A percentile compares a stretch with the other conserved stretches of the same genome.
Evolutionary conservation across 2,797 vertebrate genomes (phyloP).

Genomic region (Cynopterus sphinx): DNA sequence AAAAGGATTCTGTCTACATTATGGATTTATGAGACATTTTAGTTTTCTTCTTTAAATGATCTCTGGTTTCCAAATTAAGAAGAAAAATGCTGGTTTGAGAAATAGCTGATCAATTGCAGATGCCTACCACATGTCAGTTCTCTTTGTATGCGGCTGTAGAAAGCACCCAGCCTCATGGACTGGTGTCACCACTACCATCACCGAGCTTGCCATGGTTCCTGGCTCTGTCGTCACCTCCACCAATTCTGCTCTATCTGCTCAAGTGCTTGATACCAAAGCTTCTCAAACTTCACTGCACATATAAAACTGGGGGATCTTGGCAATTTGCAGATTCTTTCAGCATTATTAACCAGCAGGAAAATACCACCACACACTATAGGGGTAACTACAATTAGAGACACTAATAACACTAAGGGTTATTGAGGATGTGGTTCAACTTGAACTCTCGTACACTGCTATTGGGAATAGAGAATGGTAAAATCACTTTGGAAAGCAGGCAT

Average conservation of each 20-base stretch:
- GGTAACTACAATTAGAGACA: neutral
- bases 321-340: neutral
- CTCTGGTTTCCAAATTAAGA: neutral
- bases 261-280: neutral
- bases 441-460: neutral
- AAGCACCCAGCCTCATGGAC: neutral
- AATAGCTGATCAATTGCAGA: neutral
- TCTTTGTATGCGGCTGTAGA: neutral
- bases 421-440: neutral
- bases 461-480: neutral
- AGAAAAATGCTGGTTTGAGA: neutral
- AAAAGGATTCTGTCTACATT: neutral
- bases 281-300: neutral
- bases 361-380: neutral
- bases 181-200: neutral
- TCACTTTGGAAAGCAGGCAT: neutral
- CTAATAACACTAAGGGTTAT: neutral
- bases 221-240: neutral
- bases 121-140: neutral
- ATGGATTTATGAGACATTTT: neutral
- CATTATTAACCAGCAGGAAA: neutral
- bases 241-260: neutral
- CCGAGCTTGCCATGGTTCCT: neutral
- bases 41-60: neutral
- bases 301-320: neutral